These are phyloP conservation scores for Lota lota DNA, from an alignment of 2,113 vertebrate species.

Conservation along the genomic window DNA sequence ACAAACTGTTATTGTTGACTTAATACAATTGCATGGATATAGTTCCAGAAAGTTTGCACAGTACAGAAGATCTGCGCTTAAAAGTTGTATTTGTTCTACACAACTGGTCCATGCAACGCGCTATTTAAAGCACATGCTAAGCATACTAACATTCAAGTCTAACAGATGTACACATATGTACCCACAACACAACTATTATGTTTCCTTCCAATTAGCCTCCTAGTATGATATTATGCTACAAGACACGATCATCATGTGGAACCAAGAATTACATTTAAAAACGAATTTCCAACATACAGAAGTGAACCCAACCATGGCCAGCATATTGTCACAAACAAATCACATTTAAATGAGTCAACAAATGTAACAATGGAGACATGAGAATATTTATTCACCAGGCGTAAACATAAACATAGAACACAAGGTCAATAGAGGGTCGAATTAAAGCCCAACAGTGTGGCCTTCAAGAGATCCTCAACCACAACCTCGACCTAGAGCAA, in stretches of 20 bases:
- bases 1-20: background rate
- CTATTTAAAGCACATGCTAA: too few relatives aligned
- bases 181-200: too few relatives aligned
- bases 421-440: conserved; percentile 28
- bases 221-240: background rate
- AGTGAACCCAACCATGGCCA: background rate
- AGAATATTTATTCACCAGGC: conserved; percentile 62
- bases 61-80: too few relatives aligned
- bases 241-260: background rate
- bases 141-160: too few relatives aligned
- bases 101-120: too few relatives aligned
- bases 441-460: too few relatives aligned
- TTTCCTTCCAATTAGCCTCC: background rate
- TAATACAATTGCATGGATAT: too few relatives aligned
- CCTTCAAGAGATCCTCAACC: too few relatives aligned
- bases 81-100: too few relatives aligned
- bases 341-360: background rate
- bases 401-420: conserved; percentile 33
- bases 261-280: background rate
- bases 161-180: too few relatives aligned
- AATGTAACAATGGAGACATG: conserved; percentile 14
- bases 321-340: background rate
- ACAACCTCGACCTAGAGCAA: too few relatives aligned
- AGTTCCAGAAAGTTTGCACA: too few relatives aligned
- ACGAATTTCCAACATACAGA: background rate